Base-by-base conservation (phyloP, 2,113 vertebrate genomes). In the Cranoglanis bouderius region DNA sequence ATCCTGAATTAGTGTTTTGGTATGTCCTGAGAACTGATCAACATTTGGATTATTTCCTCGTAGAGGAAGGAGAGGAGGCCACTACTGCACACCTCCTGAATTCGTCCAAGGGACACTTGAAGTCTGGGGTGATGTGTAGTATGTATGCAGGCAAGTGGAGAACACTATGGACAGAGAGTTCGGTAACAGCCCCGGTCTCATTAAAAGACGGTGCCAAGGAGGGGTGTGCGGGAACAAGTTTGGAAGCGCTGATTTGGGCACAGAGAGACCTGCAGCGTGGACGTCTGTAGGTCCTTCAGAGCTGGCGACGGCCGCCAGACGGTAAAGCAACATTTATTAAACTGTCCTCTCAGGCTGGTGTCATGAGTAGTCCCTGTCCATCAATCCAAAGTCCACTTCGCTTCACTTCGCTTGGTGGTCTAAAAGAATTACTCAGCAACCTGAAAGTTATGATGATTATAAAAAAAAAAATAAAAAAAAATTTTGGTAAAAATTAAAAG, bases 261-360 rank as follows among this genome's bases (percentile, higher is more conserved):
- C 83, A 49, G 40, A 53, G 78, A 65, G 91, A 93, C 92, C 93
- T 92, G 89, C 88, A 92, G 85, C 40, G 38, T 40, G 91, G 90
- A 61, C 40, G 49, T 85, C 87, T 38, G 80, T 63, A 38, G 49
- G 87, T 92, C 85, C 89, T 92, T 92, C 75, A 85, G 84, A 87
- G 70, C 72, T 92, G 90, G 86, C 83, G 87, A 81, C 63, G 46
- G 84, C 89, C 32, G 87, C 78, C 70, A 84, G 86, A 82, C 72
- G 46, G 70, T 82, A 88, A 88, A 74, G 75, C 85, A 90, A 89
- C 78, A 90, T 91, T 86, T 88, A 90, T 85, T 88, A 82, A 89
- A 84, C 18, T 77, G 80, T 89, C 85, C 81, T 84, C 72, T 88
- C 35, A 19, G 88, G 77, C 55, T 85, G 65, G 81, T 84, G 59